These are phyloP conservation scores for Heteromormyrus szaboi DNA, from an alignment of 2,797 vertebrate genomes.

Conservation along the genomic window DNA sequence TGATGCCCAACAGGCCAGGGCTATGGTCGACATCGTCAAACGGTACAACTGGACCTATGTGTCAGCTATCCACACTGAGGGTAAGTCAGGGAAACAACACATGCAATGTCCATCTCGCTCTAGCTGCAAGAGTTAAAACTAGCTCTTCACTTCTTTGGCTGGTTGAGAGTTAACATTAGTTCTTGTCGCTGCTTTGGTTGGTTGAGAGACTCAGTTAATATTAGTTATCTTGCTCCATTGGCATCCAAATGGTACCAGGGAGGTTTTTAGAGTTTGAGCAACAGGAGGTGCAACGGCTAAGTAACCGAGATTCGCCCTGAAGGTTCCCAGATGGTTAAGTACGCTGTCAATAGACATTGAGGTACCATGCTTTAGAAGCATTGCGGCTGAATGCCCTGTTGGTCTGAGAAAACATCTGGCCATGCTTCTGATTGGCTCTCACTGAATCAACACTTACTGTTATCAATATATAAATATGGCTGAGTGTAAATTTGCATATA, in stretches of 20 bases:
- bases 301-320: neutral
- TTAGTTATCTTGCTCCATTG: neutral
- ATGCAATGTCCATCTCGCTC: neutral
- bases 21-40: conserved; percentile 99
- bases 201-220: neutral
- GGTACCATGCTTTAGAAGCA: neutral
- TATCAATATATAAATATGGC: neutral
- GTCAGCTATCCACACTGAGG: conserved; percentile 96
- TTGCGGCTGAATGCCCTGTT: neutral
- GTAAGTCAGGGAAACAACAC: conserved; percentile 53
- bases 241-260: neutral
- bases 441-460: neutral
- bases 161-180: neutral
- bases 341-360: neutral
- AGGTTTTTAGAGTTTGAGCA: neutral
- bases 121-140: neutral
- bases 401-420: neutral
- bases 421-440: neutral
- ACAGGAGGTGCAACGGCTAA: neutral
- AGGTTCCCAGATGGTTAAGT: neutral
- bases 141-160: neutral
- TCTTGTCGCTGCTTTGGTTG: neutral
- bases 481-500: neutral
- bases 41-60: conserved; percentile 97
- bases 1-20: conserved; percentile 90